Conservation (phyloP, 2,888 invertebrate species). For the Drosophila merina region DNA sequence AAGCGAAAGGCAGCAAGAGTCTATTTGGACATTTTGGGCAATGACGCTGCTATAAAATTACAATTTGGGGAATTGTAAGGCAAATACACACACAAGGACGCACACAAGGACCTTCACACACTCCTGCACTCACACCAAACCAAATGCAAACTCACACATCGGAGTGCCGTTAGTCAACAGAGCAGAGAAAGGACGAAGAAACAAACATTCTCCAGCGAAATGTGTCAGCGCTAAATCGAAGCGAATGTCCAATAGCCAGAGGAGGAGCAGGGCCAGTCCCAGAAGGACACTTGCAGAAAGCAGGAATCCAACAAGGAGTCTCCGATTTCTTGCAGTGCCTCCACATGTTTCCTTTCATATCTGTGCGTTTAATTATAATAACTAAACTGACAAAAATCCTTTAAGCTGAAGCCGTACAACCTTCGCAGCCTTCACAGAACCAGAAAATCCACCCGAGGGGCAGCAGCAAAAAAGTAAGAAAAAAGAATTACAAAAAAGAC, state of each 20-base stretch:
- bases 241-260: constrained; percentile 55
- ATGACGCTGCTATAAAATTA: constrained; percentile 78
- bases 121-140: constrained; percentile 6
- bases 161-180: constrained; percentile 57
- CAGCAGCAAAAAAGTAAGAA: constrained; percentile 1
- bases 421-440: constrained; percentile 20
- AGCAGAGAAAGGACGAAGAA: constrained; percentile 17
- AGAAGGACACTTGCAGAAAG: background rate
- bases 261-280: constrained; percentile 11
- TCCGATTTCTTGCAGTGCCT: constrained; percentile 4
- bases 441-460: constrained; percentile 7
- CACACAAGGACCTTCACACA: constrained; percentile 22
- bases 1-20: constrained; percentile 58
- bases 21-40: constrained; percentile 76
- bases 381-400: constrained; percentile 72
- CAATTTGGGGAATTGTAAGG: constrained; percentile 76
- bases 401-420: constrained; percentile 56
- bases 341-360: constrained; percentile 5
- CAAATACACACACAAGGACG: constrained; percentile 58
- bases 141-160: constrained; percentile 24
- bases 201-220: constrained; percentile 54
- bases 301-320: background rate
- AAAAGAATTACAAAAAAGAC: constrained; percentile 1
- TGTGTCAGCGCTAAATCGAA: constrained; percentile 77
- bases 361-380: constrained; percentile 63